Base-by-base conservation (phyloP, 2,888 invertebrate species). In the Coronaproctus castanopsis region DNA sequence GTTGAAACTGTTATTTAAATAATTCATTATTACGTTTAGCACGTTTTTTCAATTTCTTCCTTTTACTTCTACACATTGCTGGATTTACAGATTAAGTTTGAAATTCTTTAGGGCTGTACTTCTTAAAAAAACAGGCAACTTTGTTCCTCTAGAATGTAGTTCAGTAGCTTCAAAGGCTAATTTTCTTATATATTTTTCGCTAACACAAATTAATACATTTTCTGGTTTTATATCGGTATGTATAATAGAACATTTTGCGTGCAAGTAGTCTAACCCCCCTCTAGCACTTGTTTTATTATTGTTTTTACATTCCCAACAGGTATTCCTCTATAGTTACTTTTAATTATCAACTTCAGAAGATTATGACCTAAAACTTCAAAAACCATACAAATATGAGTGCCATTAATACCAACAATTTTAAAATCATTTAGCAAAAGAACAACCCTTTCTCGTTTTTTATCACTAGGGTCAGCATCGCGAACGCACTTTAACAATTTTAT, bases 281-380 rank as follows among this genome's bases (percentile, higher is more conserved):
- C 89, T 50, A 96, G 78, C 59, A 93, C 91, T 80, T 98, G 97
- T 67, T 82, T 80, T 68, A 92, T 93, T 67, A 99, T 98, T 66
- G 83, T 85, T 75, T 89, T 91, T 22, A 98, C 98, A 76, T 97
- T 97, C 68, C 82, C 80, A 63, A 93, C 77, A 59, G 97, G 96
- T 70, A 99, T 95, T 68, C 98, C 98, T 72, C 89, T 85, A 75
- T 98, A 98, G 74, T 93, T 95, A 66, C 95, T 96, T 73, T 93
- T 88, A 70, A 97, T 90, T 71, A 99, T 98, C 67, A 99, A 77
- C 76, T 97, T 99, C 68, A 98, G 79, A 67, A 99, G 79, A 77
- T 98, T 97, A 75, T 95, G 90, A 63, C 98, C 98, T 66, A 98
- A 80, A 65, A 99, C 97, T 78, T 98, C 93, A 75, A 98, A 96